These are phyloP conservation scores for Chaetura pelagica DNA, from an alignment of 2,113 vertebrate species.

Conservation along the genomic window DNA sequence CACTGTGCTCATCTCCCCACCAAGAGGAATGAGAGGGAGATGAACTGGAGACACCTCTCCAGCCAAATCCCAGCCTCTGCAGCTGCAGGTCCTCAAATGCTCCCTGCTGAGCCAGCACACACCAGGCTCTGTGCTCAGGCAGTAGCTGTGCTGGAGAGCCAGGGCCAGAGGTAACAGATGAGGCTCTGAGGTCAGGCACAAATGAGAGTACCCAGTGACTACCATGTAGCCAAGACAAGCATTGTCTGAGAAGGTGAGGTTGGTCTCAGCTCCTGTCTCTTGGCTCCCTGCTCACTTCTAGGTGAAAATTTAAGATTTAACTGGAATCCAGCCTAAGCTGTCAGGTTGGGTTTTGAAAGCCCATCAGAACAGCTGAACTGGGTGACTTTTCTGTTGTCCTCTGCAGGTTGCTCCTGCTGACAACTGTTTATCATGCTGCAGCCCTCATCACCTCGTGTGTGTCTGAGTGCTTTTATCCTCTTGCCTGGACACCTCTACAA, in stretches of 20 bases:
- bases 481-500: neutral
- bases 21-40: neutral
- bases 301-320: neutral
- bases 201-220: neutral
- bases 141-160: neutral
- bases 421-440: neutral
- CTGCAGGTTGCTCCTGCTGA: neutral
- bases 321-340: neutral
- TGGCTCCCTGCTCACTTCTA: neutral
- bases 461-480: neutral
- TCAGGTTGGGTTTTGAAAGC: neutral
- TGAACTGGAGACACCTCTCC: neutral
- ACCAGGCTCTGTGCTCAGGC: neutral
- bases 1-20: neutral
- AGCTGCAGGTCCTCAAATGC: neutral
- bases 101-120: neutral
- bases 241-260: neutral
- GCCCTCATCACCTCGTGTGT: neutral
- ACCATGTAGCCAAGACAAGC: fast-evolving
- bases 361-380: neutral
- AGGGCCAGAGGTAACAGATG: neutral
- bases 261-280: neutral
- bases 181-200: neutral
- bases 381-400: neutral
- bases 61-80: neutral